phyloP scores from a whole-genome alignment of 2,797 vertebrate genomes.

The Carduelis carduelis region DNA sequence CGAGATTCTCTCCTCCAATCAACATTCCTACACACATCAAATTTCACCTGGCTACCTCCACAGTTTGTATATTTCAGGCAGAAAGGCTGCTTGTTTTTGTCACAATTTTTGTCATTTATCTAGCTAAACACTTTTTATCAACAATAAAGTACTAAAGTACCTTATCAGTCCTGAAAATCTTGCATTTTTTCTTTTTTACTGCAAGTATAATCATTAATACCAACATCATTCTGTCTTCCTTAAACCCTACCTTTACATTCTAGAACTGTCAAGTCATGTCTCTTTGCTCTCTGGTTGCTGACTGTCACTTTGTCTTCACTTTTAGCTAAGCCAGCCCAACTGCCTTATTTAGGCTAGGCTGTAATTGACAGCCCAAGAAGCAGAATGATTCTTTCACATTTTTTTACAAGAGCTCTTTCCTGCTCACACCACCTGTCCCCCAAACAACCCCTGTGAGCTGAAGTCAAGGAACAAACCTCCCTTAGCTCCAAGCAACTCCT shows the following conservation, averaged over 20 bases:
- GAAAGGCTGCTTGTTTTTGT: background rate
- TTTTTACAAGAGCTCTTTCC: background rate
- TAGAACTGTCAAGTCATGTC: background rate
- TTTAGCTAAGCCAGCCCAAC: background rate
- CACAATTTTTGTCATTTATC: background rate
- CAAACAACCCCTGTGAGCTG: background rate
- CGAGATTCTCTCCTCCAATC: background rate
- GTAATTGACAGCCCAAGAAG: background rate
- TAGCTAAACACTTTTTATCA: background rate
- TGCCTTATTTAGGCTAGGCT: background rate
- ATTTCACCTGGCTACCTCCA: background rate
- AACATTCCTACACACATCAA: background rate
- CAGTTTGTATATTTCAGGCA: background rate
- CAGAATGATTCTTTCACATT: background rate
- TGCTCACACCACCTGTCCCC: background rate
- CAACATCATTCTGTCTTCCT: background rate
- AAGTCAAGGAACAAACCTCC: background rate
- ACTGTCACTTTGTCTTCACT: background rate
- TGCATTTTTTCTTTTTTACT: background rate
- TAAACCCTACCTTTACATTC: background rate
- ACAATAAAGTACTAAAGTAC: background rate
- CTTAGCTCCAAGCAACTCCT: background rate
- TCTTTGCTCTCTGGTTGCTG: background rate
- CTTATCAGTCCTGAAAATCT: background rate
- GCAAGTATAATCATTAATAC: background rate